Conservation (phyloP, 1,140 invertebrate genomes). For the Pteromalus puparum region DNA sequence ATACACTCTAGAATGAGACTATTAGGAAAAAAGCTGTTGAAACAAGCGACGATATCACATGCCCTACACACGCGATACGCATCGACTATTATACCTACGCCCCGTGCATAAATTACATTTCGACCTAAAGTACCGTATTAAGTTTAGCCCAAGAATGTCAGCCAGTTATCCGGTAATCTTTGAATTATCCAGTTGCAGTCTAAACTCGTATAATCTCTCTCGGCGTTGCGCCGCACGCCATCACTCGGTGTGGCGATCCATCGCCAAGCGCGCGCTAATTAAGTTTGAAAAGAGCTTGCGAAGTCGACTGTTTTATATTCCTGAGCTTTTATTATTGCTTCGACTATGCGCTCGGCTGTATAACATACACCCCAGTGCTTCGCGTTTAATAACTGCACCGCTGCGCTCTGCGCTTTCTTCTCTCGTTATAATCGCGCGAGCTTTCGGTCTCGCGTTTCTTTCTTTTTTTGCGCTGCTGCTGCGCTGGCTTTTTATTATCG, state of each 20-base stretch:
- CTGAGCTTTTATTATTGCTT: neutral
- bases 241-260: no score
- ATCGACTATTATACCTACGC: no score
- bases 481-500: neutral
- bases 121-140: neutral
- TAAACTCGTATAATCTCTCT: neutral
- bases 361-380: neutral
- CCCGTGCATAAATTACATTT: neutral
- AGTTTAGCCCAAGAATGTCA: neutral
- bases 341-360: no score
- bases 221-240: neutral
- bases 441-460: neutral
- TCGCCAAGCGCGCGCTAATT: constrained; percentile 9
- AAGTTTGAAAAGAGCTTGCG: constrained; percentile 9
- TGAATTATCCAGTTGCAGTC: constrained; percentile 18
- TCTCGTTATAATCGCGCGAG: neutral
- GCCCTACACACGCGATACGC: neutral
- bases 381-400: no score
- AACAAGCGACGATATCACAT: no score
- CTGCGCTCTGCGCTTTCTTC: neutral
- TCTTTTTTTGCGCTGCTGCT: no score
- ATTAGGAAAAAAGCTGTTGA: no score
- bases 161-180: constrained; percentile 28
- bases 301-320: no score
- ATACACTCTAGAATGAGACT: no score